Conservation (phyloP, 2,113 vertebrate genomes). For the Noturus placidus region DNA sequence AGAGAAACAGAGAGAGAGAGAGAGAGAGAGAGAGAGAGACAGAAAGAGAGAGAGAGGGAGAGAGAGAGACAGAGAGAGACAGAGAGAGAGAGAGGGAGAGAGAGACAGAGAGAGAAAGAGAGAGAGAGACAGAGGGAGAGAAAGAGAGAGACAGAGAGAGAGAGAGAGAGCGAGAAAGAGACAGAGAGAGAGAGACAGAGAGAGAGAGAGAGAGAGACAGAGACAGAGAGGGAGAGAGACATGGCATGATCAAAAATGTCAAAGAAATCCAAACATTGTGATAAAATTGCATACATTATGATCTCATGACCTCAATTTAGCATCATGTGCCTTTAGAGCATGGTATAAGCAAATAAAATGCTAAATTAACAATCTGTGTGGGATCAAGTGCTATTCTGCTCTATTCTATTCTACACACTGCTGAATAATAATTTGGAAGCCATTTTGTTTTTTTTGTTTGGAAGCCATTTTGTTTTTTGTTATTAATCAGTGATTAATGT, state of each 20-base stretch:
- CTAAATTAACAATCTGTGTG: background rate
- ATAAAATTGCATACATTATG: background rate
- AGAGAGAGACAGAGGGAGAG: no score
- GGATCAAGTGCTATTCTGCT: background rate
- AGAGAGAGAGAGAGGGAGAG: background rate
- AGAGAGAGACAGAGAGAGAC: no score
- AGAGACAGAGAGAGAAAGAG: background rate
- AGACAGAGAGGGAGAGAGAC: constrained; percentile 13
- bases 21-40: no score
- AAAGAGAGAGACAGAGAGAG: no score
- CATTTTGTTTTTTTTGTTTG: no score
- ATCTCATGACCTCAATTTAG: background rate
- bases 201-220: no score
- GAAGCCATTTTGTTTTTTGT: no score
- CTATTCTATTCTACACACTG: background rate
- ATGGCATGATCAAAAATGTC: background rate
- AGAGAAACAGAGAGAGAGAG: no score
- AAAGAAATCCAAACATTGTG: background rate
- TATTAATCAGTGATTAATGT: background rate
- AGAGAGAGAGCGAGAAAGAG: no score
- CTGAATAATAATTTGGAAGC: background rate
- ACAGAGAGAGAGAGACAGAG: no score
- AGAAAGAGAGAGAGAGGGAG: no score
- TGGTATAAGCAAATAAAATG: background rate
- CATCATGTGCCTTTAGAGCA: background rate